Conservation (phyloP, 2,797 vertebrate species). For the Coreius guichenoti region DNA sequence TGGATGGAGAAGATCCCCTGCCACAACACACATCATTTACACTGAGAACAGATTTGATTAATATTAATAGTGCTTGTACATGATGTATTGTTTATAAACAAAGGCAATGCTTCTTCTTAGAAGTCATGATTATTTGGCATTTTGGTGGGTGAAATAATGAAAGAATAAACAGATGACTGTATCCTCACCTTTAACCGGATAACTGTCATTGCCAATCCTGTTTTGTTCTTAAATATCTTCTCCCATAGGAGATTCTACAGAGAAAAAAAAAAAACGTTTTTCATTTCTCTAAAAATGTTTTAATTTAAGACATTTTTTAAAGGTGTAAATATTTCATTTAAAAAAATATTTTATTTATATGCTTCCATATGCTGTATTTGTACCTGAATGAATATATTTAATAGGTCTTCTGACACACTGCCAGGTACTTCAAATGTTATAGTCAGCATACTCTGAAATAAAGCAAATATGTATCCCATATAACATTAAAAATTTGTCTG, state of each 20-base stretch:
- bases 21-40: constrained; percentile 38
- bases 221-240: constrained; percentile 86
- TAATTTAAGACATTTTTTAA: not conserved
- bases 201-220: constrained; percentile 84
- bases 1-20: constrained; percentile 91
- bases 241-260: constrained; percentile 94
- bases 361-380: not conserved
- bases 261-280: constrained; percentile 31
- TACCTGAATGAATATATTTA: constrained; percentile 94
- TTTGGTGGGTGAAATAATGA: not conserved
- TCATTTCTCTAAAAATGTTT: not conserved
- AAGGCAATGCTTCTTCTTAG: not conserved
- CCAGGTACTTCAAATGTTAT: constrained; percentile 92
- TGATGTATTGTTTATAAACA: not conserved
- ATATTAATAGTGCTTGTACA: not conserved
- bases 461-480: constrained; percentile 9
- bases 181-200: constrained; percentile 89
- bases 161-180: not conserved
- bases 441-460: constrained; percentile 88
- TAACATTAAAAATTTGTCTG: not conserved
- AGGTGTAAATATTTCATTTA: not conserved
- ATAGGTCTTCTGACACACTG: constrained; percentile 84
- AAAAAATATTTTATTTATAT: not conserved
- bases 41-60: not conserved
- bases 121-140: not conserved